Evolutionary conservation across 1,140 invertebrate species (phyloP).

Genomic region (Reticulitermes speratus): DNA sequence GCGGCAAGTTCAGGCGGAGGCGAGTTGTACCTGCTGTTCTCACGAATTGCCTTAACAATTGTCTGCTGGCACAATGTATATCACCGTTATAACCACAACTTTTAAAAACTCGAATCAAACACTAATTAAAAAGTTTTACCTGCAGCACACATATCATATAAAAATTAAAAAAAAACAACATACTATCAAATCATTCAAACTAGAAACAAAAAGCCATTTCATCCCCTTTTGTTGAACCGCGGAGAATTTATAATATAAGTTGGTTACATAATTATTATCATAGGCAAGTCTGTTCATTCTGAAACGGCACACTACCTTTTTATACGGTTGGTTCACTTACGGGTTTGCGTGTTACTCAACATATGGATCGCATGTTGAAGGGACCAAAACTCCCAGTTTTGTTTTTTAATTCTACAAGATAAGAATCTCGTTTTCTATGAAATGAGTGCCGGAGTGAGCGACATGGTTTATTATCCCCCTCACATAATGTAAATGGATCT

Average conservation of each 20-base stretch:
- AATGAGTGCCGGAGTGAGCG: neutral
- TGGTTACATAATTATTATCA: conserved; percentile 10
- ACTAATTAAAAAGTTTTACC: conserved; percentile 18
- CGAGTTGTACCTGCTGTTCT: neutral
- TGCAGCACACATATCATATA: neutral
- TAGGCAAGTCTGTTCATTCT: neutral
- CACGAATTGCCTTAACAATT: neutral
- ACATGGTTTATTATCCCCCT: conserved; percentile 13
- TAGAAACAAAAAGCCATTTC: conserved; percentile 13
- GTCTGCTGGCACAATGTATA: neutral
- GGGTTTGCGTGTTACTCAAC: conserved; percentile 13
- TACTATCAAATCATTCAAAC: conserved; percentile 10
- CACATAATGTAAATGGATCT: conserved; percentile 10
- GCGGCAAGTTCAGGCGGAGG: neutral
- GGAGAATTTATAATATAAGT: conserved; percentile 10
- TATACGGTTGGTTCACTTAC: conserved; percentile 11
- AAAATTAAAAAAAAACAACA: neutral
- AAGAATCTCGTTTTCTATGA: conserved; percentile 16
- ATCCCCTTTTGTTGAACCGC: neutral
- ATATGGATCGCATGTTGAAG: neutral
- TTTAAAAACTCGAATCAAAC: conserved; percentile 17
- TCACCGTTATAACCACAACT: neutral
- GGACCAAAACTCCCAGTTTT: neutral
- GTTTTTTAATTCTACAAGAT: conserved; percentile 1
- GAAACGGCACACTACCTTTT: neutral